Base-by-base conservation (phyloP, 2,888 invertebrate genomes). In the Xylocampa areola region DNA sequence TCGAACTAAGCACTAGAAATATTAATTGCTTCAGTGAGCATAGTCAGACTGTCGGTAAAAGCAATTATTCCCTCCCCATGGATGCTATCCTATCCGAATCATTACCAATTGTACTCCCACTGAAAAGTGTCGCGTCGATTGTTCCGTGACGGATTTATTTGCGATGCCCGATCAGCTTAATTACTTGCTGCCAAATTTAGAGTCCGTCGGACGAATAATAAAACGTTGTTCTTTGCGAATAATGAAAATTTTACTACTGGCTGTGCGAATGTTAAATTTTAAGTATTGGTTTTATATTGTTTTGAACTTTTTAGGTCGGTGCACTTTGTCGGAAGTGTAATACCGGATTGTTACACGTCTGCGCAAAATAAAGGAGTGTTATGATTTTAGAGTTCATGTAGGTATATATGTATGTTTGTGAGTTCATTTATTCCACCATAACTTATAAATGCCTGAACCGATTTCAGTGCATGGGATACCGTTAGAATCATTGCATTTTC, bases 111-210 rank as follows among this genome's bases (percentile, higher is more conserved):
- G 73, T 67, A 73, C 68, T 65, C 23, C 50, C 44, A 68, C 39
- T 57, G 60, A 52, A 63, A 67, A 63, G 51, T 73, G 71, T 73
- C 73, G 65, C 47, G 13, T 36, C 59, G 44, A 54, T 57, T 49
- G 51, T n/a, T 17, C 39, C 39, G 37, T 70, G 73, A 75, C 65
- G 49, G 60, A 76, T 76, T 75, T 76, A 75, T 75, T 74, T 47
- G 29, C 48, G 57, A 39, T 60, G 29, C 37, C 43, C 60, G 45
- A 60, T 65, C 49, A 69, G 57, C 59, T 73, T 69, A 76, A 76
- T 76, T 69, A 76, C 64, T 37, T 25, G 17, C 37, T 49, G 29
- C 59, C 54, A 44, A 70, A 68, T 64, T 68, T 54, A 54, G 51
- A 58, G 51, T 55, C 37, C 36, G n/a, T 27, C 27, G 14, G 27